These are phyloP conservation scores for Babyrousa celebensis DNA, from an alignment of 2,797 vertebrate species.

Conservation along the genomic window DNA sequence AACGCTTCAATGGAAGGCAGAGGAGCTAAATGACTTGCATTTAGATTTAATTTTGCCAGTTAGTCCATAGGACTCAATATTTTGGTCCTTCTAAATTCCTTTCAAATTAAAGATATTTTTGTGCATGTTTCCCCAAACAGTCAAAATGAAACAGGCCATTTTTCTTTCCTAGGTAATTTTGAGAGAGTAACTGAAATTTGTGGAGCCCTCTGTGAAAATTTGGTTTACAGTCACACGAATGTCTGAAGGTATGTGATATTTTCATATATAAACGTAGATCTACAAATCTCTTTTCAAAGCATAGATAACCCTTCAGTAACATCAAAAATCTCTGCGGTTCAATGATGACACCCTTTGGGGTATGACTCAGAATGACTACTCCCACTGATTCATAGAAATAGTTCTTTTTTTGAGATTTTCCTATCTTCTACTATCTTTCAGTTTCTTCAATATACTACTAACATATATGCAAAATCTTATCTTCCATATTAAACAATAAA, in stretches of 20 bases:
- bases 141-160: not conserved
- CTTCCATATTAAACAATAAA: not conserved
- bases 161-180: constrained; percentile 25
- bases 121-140: not conserved
- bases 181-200: not conserved
- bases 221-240: not conserved
- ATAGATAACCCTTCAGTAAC: not conserved
- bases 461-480: not conserved
- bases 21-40: not conserved
- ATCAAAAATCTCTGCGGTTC: not conserved
- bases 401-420: not conserved
- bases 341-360: not conserved
- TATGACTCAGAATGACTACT: not conserved
- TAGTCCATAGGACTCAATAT: not conserved
- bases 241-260: not conserved
- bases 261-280: not conserved
- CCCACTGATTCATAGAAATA: not conserved
- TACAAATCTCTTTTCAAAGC: not conserved
- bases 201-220: not conserved
- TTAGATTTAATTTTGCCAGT: not conserved
- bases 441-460: not conserved
- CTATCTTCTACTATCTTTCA: not conserved
- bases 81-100: not conserved
- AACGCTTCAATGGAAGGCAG: not conserved
- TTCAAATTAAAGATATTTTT: not conserved